Evolutionary conservation across 2,888 invertebrate species (phyloP), one percentile per base, ranked within the genome.

Genomic region (Myopa tessellatipennis): DNA sequence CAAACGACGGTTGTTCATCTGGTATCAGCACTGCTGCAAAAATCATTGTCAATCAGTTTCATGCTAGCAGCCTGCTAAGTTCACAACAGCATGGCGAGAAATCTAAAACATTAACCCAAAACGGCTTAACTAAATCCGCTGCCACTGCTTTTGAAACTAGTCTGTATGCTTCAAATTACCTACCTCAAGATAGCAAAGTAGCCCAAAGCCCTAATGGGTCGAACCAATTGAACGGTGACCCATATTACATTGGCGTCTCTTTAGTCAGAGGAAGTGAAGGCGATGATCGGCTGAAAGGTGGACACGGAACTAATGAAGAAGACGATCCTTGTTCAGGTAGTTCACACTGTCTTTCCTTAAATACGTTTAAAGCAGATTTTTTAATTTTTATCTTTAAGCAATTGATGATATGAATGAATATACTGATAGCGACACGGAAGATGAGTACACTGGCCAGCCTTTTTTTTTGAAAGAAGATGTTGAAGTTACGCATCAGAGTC

Each of bases 41-140:
- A 83, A 86, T 88, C 73, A 87, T 88, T 78, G 89, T 88, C 55
- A 89, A 87, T 81, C 85, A 87, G 78, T 89, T 88, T 82, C 89
- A 89, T 81, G 88, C 87, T 78, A 88, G 86, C 83, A 88, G 84
- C 80, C 81, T 88, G 83, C 83, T 88, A 72, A 87, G 79, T 80
- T 82, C 85, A 18, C 86, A 87, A 74, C 84, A 85, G 74, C 84
- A 85, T 58, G 82, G 82, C 50, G 86, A 88, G 74, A 88, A 87
- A 79, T 83, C 82, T 73, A 82, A 85, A 74, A 83, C 87, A 74
- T 83, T 87, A 81, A 85, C 85, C 12, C 87, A 86, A 80, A 87
- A 88, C 77, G 87, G 87, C 72, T 78, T 87, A 77, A 86, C 83
- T 60, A 87, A 86, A 82, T 85, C 86, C 34, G 85, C 86, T 38